phyloP scores from a whole-genome alignment of 2,888 invertebrate species.

The Phortica okadai region DNA sequence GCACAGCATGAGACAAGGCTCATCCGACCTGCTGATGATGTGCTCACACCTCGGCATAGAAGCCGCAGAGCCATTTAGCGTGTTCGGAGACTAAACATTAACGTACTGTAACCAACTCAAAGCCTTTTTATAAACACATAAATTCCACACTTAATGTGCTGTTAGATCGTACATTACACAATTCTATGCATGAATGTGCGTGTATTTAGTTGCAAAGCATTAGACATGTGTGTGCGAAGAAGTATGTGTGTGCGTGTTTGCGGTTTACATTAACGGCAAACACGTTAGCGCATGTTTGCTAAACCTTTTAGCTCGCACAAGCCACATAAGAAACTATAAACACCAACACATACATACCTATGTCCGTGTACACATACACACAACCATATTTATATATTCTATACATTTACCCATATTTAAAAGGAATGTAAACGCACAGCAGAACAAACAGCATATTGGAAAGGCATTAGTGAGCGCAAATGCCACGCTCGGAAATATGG shows the following conservation, averaged over 20 bases:
- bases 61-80: background rate
- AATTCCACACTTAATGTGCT: constrained; percentile 67
- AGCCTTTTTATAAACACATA: constrained; percentile 62
- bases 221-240: constrained; percentile 28
- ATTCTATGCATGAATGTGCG: too few relatives aligned
- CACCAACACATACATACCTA: background rate
- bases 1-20: background rate
- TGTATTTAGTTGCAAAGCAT: background rate
- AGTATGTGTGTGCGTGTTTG: constrained; percentile 38
- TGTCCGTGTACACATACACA: background rate
- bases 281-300: constrained; percentile 25
- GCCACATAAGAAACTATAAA: constrained; percentile 9
- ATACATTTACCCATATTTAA: background rate
- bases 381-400: background rate
- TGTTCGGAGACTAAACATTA: background rate
- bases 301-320: constrained; percentile 23
- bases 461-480: constrained; percentile 40
- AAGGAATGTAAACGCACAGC: background rate
- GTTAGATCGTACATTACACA: constrained; percentile 63
- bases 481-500: background rate
- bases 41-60: background rate
- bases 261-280: constrained; percentile 26
- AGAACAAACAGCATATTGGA: constrained; percentile 38
- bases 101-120: background rate
- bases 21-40: background rate